Evolutionary conservation across 2,888 invertebrate species (phyloP).

Genomic region (Hedya salicella): DNA sequence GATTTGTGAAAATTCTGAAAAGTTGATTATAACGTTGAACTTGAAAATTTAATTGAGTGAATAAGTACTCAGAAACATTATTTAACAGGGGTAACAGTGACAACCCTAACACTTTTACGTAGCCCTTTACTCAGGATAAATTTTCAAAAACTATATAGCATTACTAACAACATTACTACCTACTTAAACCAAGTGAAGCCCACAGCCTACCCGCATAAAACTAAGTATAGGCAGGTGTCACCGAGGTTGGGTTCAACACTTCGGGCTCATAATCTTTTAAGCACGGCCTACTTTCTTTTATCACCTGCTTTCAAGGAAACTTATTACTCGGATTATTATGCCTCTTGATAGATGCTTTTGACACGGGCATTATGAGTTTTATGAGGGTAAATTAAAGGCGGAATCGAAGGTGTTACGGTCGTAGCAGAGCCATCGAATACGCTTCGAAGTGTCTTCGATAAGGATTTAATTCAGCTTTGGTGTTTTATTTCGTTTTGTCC

Average conservation of each 20-base stretch:
- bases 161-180: no score
- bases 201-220: conserved; percentile 23
- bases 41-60: no score
- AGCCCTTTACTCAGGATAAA: neutral
- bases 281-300: conserved; percentile 63
- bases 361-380: conserved; percentile 50
- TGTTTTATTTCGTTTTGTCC: conserved; percentile 7
- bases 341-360: conserved; percentile 59
- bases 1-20: no score
- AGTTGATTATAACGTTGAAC: no score
- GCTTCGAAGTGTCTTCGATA: neutral
- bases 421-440: conserved; percentile 1
- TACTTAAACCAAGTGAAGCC: conserved; percentile 15
- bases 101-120: neutral
- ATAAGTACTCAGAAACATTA: no score
- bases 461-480: neutral
- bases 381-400: conserved; percentile 52
- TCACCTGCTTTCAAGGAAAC: conserved; percentile 52
- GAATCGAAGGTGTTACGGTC: conserved; percentile 36
- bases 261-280: conserved; percentile 59
- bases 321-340: conserved; percentile 57
- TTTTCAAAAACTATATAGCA: conserved; percentile 15
- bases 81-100: no score
- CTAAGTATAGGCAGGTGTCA: conserved; percentile 45
- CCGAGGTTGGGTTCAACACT: conserved; percentile 50